Conservation (phyloP, 2,888 invertebrate species). For the Lissocephala sabroskyi region DNA sequence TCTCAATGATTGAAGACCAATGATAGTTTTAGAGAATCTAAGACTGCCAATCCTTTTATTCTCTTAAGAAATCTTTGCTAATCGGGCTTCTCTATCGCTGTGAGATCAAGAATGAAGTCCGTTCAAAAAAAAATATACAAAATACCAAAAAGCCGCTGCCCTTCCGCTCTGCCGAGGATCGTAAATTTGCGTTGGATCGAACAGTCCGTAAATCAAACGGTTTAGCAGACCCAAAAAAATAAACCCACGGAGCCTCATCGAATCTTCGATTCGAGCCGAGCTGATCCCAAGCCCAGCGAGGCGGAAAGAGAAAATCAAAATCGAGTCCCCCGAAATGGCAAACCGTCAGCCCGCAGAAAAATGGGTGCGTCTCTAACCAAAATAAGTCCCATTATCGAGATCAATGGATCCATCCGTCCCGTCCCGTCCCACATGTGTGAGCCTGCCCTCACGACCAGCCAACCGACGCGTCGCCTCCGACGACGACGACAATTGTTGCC, state of each 20-base stretch:
- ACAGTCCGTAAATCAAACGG: constrained; percentile 55
- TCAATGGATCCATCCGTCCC: constrained; percentile 59
- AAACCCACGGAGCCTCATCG: too few species aligned
- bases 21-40: too few species aligned
- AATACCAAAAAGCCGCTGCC: too few species aligned
- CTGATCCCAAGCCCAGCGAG: constrained; percentile 22
- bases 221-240: too few species aligned
- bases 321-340: too few species aligned
- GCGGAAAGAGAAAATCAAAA: constrained; percentile 44
- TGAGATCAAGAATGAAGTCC: too few species aligned
- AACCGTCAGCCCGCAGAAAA: constrained; percentile 30
- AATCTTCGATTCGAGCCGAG: too few species aligned
- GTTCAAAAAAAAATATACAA: too few species aligned
- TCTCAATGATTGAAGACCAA: too few species aligned
- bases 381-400: constrained; percentile 70
- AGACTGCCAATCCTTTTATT: too few species aligned
- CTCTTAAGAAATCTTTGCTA: too few species aligned
- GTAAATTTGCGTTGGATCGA: constrained; percentile 12
- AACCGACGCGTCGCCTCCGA: constrained; percentile 26
- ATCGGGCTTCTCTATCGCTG: too few species aligned
- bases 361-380: constrained; percentile 64
- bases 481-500: constrained; percentile 68
- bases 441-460: constrained; percentile 29
- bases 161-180: constrained; percentile 24
- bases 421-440: constrained; percentile 30